Percentiles rank a stretch among this genome's conserved stretches.
Evolutionary conservation across 2,113 vertebrate genomes (phyloP).

Genomic region (Phyllostomus discolor): DNA sequence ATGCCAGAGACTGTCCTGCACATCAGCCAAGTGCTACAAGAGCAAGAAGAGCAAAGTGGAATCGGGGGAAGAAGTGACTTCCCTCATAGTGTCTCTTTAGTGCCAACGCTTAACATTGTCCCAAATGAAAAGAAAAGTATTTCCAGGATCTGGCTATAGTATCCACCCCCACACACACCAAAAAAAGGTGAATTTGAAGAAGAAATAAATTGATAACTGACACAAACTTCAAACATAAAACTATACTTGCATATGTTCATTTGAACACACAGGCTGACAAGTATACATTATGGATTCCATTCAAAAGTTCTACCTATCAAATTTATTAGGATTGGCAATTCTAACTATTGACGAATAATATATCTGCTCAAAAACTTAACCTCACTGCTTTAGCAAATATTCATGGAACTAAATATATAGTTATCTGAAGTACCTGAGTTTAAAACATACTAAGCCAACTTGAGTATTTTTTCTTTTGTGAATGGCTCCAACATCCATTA

Average conservation of each 20-base stretch:
- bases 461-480: not conserved
- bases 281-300: not conserved
- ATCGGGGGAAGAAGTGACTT: not conserved
- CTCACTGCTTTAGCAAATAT: not conserved
- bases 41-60: not conserved
- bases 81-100: not conserved
- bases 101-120: not conserved
- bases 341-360: not conserved
- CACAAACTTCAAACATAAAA: not conserved
- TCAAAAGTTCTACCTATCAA: not conserved
- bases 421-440: not conserved
- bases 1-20: accelerated
- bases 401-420: not conserved
- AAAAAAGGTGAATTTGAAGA: not conserved
- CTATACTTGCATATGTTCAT: not conserved
- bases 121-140: not conserved
- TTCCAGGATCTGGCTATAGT: not conserved
- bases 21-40: not conserved
- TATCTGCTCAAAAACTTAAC: not conserved
- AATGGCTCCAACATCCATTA: not conserved
- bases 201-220: not conserved
- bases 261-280: not conserved
- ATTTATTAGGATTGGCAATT: not conserved
- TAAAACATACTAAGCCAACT: not conserved
- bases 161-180: too few species aligned